These are phyloP conservation scores for Smithornis capensis DNA, from an alignment of 2,113 vertebrate species.

Conservation along the genomic window DNA sequence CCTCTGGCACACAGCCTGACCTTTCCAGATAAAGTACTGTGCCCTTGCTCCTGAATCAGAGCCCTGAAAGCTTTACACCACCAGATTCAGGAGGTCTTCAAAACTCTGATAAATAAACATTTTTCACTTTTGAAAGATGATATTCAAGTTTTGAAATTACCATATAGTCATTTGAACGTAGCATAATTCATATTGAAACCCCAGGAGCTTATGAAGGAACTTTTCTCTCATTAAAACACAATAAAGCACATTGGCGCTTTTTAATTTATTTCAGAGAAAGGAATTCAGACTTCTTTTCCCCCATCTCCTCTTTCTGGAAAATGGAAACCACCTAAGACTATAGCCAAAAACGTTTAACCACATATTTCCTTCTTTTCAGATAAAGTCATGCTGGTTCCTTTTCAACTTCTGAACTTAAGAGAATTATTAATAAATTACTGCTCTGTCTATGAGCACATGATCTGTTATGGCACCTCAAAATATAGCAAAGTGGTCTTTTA, in stretches of 20 bases:
- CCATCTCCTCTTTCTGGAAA: conserved; percentile 59
- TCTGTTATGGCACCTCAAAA: not conserved
- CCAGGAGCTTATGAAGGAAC: not conserved
- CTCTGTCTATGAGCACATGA: not conserved
- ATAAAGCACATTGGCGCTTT: not conserved
- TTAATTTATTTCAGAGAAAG: conserved; percentile 23
- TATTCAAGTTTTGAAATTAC: not conserved
- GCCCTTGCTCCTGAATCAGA: not conserved
- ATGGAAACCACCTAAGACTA: conserved; percentile 73
- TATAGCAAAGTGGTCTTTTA: not conserved
- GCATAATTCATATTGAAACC: not conserved
- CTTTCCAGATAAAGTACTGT: not conserved
- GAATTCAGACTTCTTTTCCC: conserved; percentile 31
- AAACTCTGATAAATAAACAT: not conserved
- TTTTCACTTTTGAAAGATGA: not conserved
- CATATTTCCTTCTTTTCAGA: conserved; percentile 88
- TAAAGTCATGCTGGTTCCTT: conserved; percentile 75
- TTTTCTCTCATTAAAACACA: conserved; percentile 25
- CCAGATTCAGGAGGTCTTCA: not conserved
- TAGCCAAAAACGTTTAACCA: conserved; percentile 85
- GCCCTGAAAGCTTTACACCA: not conserved
- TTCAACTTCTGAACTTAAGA: conserved; percentile 41
- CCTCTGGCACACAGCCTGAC: not conserved
- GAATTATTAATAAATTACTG: conserved; percentile 27
- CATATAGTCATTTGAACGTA: not conserved